A percentile compares a stretch with the other conserved stretches of the same genome.
These are phyloP conservation scores for Dendroctonus valens DNA, from an alignment of 1,140 invertebrate genomes.

Conservation along the genomic window DNA sequence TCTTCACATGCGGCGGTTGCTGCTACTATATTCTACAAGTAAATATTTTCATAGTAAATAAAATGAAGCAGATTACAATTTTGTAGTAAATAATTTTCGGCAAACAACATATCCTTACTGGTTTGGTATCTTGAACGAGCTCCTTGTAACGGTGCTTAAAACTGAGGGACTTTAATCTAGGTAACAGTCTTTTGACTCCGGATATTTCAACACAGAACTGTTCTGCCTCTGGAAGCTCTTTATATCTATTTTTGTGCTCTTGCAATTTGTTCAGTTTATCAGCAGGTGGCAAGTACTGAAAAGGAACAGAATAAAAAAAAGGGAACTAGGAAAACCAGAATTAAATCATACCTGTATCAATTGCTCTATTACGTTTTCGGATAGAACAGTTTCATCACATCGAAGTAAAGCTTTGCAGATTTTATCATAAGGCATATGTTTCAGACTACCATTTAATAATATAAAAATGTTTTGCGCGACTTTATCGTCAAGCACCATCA, in stretches of 20 bases:
- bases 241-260: conserved; percentile 72
- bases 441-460: conserved; percentile 82
- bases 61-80: background rate
- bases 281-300: conserved; percentile 81
- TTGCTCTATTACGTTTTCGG: conserved; percentile 77
- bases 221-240: conserved; percentile 89
- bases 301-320: conserved; percentile 6
- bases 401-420: conserved; percentile 80
- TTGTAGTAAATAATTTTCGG: background rate
- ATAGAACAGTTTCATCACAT: conserved; percentile 83
- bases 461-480: conserved; percentile 95
- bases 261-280: conserved; percentile 84
- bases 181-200: conserved; percentile 83
- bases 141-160: conserved; percentile 86
- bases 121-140: conserved; percentile 87
- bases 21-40: conserved; percentile 81
- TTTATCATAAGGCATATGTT: conserved; percentile 84
- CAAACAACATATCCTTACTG: conserved; percentile 58
- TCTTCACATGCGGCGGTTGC: conserved; percentile 95
- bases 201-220: conserved; percentile 92
- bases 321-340: background rate
- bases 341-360: conserved; percentile 61
- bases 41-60: background rate
- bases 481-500: conserved; percentile 90
- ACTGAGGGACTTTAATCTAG: conserved; percentile 84